Base-by-base conservation (phyloP, 2,888 invertebrate species). In the Apamea anceps region DNA sequence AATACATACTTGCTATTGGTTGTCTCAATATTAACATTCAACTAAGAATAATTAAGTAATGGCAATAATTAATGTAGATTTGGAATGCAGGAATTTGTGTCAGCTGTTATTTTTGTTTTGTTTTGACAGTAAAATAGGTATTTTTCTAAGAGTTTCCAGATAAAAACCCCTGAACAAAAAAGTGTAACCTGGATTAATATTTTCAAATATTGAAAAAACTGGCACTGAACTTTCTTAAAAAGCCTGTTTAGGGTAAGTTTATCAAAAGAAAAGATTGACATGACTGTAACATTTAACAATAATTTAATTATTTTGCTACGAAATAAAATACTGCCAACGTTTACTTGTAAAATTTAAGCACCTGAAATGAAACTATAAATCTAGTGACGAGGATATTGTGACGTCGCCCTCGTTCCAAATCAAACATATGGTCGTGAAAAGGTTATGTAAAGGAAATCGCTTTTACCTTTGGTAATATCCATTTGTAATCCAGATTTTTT, bases 381-480 rank as follows among this genome's bases (percentile, higher is more conserved):
- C 37, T 71, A 80, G n/a, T 85, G 83, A 87, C 84, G 87, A 87
- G 75, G 80, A 62, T 81, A 76, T 84, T 84, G 83, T 93, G 91
- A 94, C 92, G 93, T 93, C 85, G 90, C 90, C 92, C 90, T 91
- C 92, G 91, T 92, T 92, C 92, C 90, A 91, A 93, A 93, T 93
- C 88, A 90, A 89, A 91, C 66, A 94, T 94, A 95, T 94, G 93
- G 91, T 92, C 89, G 88, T 88, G 90, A 90, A 91, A 93, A 95
- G 92, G 93, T 94, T 93, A 94, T 93, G 90, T 92, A 91, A 66
- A 93, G 90, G 80, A 91, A 93, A 85, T 84, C 57, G 67, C 81
- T 91, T 89, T 94, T 91, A 96, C 96, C 96, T 96, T 93, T 94
- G 86, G 94, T 85, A 84, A 94, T 91, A 90, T 95, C 96, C 96